Percentiles rank a stretch among this genome's conserved stretches.
Conservation (phyloP, 2,888 invertebrate species). For the Neoascia interrupta region DNA sequence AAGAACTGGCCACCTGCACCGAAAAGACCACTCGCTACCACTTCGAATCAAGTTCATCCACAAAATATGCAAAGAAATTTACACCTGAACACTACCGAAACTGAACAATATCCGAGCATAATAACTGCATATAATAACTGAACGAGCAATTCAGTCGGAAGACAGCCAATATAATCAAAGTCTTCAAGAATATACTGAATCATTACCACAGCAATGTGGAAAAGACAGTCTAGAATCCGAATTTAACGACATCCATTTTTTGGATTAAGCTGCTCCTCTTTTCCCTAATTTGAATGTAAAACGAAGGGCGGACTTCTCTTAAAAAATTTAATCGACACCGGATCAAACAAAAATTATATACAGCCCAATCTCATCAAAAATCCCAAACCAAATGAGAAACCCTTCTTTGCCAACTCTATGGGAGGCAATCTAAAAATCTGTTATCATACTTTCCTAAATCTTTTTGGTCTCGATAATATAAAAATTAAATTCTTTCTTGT, state of each 20-base stretch:
- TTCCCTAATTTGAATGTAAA: slow-evolving; percentile 15
- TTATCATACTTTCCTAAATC: slow-evolving; percentile 16
- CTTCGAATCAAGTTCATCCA: background rate
- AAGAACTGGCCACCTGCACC: background rate
- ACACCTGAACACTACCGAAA: background rate
- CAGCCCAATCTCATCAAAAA: background rate
- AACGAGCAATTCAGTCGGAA: background rate
- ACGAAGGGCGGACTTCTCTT: background rate
- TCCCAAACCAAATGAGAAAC: slow-evolving; percentile 2
- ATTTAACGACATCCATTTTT: background rate
- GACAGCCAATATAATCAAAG: background rate
- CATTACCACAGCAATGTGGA: background rate
- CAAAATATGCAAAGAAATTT: slow-evolving; percentile 12
- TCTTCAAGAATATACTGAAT: background rate
- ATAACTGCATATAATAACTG: too few relatives aligned
- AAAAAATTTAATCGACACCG: background rate
- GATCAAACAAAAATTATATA: background rate
- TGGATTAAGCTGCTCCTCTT: background rate
- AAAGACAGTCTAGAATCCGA: background rate
- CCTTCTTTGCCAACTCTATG: background rate
- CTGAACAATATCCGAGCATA: too few relatives aligned
- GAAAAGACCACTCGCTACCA: background rate
- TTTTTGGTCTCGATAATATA: background rate
- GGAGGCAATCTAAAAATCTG: slow-evolving; percentile 12
- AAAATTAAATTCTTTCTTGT: slow-evolving; percentile 24